These are phyloP conservation scores for Acrobasis repandana DNA, from an alignment of 2,888 invertebrate species.

Conservation along the genomic window DNA sequence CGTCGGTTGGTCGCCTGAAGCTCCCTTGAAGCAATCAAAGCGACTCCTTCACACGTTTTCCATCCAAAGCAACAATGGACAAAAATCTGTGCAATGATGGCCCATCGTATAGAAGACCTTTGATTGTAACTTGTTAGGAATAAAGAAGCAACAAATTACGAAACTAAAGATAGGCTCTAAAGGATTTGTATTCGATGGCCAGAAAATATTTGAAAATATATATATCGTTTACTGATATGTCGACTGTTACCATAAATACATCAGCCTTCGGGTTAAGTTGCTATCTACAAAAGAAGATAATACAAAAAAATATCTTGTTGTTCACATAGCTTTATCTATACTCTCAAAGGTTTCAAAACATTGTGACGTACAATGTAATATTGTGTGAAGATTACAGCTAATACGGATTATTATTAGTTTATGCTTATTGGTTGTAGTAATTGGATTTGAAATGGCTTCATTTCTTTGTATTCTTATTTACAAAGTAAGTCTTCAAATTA, in stretches of 20 bases:
- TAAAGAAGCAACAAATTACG: no score
- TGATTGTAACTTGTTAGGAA: no score
- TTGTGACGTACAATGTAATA: neutral
- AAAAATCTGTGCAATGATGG: no score
- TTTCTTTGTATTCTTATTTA: neutral
- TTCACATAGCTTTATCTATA: neutral
- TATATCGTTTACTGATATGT: conserved; percentile 33
- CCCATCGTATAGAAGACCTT: no score
- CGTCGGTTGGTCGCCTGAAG: no score
- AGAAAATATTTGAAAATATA: no score
- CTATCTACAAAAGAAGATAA: conserved; percentile 26
- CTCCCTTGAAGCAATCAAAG: no score
- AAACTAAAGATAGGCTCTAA: no score
- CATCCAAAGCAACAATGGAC: no score
- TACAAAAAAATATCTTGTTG: conserved; percentile 14
- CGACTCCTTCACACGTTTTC: no score
- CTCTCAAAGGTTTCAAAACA: conserved; percentile 10
- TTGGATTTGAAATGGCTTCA: conserved; percentile 1
- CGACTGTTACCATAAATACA: conserved; percentile 33
- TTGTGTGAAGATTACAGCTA: neutral
- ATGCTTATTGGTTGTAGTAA: neutral
- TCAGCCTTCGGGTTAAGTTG: conserved; percentile 33
- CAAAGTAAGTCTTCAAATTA: neutral
- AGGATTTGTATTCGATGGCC: no score
- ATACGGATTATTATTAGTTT: neutral